Conservation (phyloP, 1,140 invertebrate genomes). For the Samia ricini region DNA sequence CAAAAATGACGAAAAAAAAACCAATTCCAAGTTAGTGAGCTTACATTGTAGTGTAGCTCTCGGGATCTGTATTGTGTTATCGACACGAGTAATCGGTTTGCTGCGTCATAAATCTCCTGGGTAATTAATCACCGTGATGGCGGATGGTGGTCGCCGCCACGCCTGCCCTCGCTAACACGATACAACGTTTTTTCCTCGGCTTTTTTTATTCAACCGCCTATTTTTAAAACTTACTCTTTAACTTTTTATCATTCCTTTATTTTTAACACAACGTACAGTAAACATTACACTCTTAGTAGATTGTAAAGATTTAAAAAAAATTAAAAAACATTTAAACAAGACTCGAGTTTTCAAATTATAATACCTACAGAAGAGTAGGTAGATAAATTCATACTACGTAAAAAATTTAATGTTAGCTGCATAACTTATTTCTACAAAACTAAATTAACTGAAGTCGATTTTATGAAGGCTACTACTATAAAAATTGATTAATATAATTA, state of each 20-base stretch:
- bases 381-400: too few species aligned
- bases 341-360: too few species aligned
- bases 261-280: not conserved
- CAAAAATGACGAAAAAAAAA: not conserved
- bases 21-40: not conserved
- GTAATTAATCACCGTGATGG: constrained; percentile 58
- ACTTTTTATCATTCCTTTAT: not conserved
- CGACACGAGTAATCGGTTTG: constrained; percentile 50
- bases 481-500: too few species aligned
- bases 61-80: constrained; percentile 35
- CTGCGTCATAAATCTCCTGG: constrained; percentile 53
- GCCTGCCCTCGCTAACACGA: constrained; percentile 16
- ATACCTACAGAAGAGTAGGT: too few species aligned
- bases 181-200: constrained; percentile 48
- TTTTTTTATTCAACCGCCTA: constrained; percentile 28
- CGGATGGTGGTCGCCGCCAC: constrained; percentile 21
- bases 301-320: too few species aligned
- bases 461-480: too few species aligned
- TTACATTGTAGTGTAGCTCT: constrained; percentile 2
- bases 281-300: not conserved
- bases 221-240: constrained; percentile 12
- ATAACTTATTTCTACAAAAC: too few species aligned
- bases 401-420: too few species aligned
- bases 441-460: too few species aligned
- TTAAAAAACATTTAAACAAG: too few species aligned